Base-by-base conservation (phyloP, 2,888 invertebrate species). In the Tenthredo scrophulariae region DNA sequence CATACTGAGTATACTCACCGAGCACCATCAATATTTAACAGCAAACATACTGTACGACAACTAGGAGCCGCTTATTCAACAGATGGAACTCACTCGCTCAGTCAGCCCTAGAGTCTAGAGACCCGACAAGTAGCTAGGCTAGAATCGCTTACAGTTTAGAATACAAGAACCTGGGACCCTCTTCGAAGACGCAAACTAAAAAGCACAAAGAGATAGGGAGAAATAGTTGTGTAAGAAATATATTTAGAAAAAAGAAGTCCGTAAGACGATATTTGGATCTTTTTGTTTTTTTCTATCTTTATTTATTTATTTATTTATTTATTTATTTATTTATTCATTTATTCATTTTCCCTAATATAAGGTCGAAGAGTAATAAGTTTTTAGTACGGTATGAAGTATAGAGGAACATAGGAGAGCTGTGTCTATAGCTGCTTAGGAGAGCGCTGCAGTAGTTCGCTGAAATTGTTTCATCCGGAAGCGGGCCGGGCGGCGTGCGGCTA, bases 11-110 rank as follows among this genome's bases (percentile, higher is more conserved):
- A 74, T 74, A 74, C 29, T 22, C 43, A 74, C n/a, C 43, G 43
- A n/a, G 74, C 18, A 74, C 74, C 74, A 74, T 74, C 74, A 74
- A 74, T 74, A 74, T 74, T 74, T 43, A 43, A 74, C 40, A 40
- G 43, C 74, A 74, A 74, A 74, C 43, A 74, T 43, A 40, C 67
- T 33, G 67, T 74, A 43, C 43, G 40, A 43, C 74, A 43, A 43
- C 40, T 40, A 74, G 74, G 37, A 67, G 67, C 33, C 33, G 67
- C 7, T 33, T 74, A 74, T 74, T 74, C 74, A 74, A 74, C 74
- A 74, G 74, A 74, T 74, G 74, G 67, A 33, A 67, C 67, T 67
- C 15, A 67, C 67, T 67, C 29, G 33, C 33, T 18, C 67, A 13
- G 3, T 26, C 22, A 10, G 15, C 33, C 26, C 29, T 33, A 15